Evolutionary conservation across 2,888 invertebrate species (phyloP), one percentile per base, ranked within the genome.

Genomic region (Diplazon laetatorius): DNA sequence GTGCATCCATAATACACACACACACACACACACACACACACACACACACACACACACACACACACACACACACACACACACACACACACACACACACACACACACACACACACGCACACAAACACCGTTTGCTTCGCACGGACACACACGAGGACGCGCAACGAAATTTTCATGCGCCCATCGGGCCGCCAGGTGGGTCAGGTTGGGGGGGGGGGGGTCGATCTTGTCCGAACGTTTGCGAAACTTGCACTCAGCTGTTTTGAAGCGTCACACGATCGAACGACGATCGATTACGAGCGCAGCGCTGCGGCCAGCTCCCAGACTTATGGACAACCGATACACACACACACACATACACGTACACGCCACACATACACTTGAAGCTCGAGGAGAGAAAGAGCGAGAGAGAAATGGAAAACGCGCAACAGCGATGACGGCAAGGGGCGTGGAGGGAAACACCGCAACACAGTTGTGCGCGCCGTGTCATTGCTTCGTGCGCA

Each of bases 181-280:
- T 30, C 39, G 57, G 42, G 9, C 39, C 18, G 35, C 30, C n/a
- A 44, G 62, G 68, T 12, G 22, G 37, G 25, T 12, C 8, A 57
- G 46, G 30, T 72, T n/a, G n/a, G n/a, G 62, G 68, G 16, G 22
- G 37, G 25, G 9, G 2, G 46, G 46, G 30, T 72, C 35, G 35
- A 72, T 52, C 22, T 14, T 4, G 10, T n/a, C 20, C 46, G 70
- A 60, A 14, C 25, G 52, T 70, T 48, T 42, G 42, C 8, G 12
- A 48, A n/a, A n/a, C n/a, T 30, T 48, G 46, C 57, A 8, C 63
- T 57, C 57, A 69, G 63, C 75, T 76, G 62, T 70, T 69, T 39
- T 20, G n/a, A n/a, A n/a, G 35, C 30, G 63, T 50, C 48, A 42
- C 16, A 42, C 63, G 66, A 50, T 65, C 46, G 59, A 30, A 48